A percentile compares a stretch with the other conserved stretches of the same genome.
Conservation (phyloP, 2,888 invertebrate species). For the Cantharis nigra region DNA sequence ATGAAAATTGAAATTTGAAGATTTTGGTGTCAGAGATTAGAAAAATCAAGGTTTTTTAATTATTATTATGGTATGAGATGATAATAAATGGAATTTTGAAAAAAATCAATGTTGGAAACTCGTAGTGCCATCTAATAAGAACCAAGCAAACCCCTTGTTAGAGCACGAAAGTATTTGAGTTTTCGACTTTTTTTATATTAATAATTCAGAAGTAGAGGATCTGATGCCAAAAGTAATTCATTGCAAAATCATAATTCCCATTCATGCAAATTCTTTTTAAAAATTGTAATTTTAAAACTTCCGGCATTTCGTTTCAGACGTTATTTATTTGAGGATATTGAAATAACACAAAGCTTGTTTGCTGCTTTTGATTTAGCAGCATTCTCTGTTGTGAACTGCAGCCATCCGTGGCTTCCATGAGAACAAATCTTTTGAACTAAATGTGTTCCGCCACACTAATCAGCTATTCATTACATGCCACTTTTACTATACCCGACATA, state of each 20-base stretch:
- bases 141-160: too few species aligned
- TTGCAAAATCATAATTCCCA: not conserved
- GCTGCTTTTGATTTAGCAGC: constrained; percentile 6
- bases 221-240: too few species aligned
- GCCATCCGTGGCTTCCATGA: constrained; percentile 6
- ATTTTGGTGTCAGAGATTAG: too few species aligned
- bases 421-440: constrained; percentile 15
- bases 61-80: too few species aligned
- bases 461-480: constrained; percentile 9
- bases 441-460: constrained; percentile 12
- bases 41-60: too few species aligned
- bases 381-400: constrained; percentile 12
- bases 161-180: too few species aligned
- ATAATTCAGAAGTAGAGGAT: too few species aligned
- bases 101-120: too few species aligned
- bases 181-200: too few species aligned
- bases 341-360: constrained; percentile 11
- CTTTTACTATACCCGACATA: constrained; percentile 3
- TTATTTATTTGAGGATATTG: constrained; percentile 6
- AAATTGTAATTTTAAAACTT: not conserved
- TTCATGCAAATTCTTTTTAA: not conserved
- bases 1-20: too few species aligned
- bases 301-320: not conserved
- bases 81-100: too few species aligned
- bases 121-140: too few species aligned